phyloP scores from a whole-genome alignment of 2,113 vertebrate species.

The Desmodus rotundus region DNA sequence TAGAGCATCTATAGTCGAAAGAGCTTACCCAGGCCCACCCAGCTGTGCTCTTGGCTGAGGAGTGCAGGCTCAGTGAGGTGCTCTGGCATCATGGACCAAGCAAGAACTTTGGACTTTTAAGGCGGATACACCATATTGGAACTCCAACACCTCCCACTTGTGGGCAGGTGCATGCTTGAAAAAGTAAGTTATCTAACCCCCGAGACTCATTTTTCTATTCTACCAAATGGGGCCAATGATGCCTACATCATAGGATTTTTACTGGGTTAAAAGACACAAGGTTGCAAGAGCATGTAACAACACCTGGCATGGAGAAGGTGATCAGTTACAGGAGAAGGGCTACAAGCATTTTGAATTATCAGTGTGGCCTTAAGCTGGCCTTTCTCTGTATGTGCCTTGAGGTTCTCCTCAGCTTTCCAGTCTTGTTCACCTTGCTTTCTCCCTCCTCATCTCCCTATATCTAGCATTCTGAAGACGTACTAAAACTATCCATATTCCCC shows the following conservation, averaged over 20 bases:
- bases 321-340: not conserved
- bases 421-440: not conserved
- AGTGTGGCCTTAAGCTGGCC: not conserved
- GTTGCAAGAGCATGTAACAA: not conserved
- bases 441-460: not conserved
- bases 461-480: not conserved
- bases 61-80: not conserved
- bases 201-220: not conserved
- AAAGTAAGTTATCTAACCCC: not conserved
- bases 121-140: fast-evolving
- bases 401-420: not conserved
- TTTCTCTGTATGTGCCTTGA: not conserved
- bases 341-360: not conserved
- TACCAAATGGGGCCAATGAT: not conserved
- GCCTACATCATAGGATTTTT: not conserved
- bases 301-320: not conserved
- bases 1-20: not conserved
- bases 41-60: not conserved
- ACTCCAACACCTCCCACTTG: not conserved
- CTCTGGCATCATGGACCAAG: not conserved
- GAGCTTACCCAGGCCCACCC: not conserved
- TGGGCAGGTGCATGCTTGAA: not conserved
- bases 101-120: not conserved
- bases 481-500: not conserved
- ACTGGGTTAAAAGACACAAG: not conserved